Evolutionary conservation across 1,140 invertebrate species (phyloP), one percentile per base, ranked within the genome.

Genomic region (Ladona fulva): DNA sequence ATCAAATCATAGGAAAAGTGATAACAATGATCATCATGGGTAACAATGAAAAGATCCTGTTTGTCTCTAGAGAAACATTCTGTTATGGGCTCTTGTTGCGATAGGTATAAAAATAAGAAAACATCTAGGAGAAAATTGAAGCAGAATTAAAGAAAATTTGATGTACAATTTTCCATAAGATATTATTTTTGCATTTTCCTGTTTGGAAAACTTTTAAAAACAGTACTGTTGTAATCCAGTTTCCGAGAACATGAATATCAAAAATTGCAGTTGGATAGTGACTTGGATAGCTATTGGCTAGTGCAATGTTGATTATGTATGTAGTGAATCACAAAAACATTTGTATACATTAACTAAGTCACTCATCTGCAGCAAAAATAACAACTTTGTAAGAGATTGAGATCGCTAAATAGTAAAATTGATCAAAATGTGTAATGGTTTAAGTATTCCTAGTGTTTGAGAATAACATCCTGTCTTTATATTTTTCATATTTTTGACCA

Each of bases 101-200:
- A 66, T 66, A 66, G 52, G n/a, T 6, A 12, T 66, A 19, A 66
- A 66, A 66, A 19, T 66, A 19, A 66, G 14, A 66, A 22, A 66
- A 16, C n/a, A 66, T 6, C n/a, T 66, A 66, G 29, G 29, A 37
- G 52, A 66, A 66, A 66, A 66, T 22, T 66, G 12, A 66, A 12
- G 52, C n/a, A 66, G 14, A 12, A 66, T 66, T 16, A 66, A 66
- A 6, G 14, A 22, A 22, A 66, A 66, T 66, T 16, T 16, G n/a
- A 66, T 66, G n/a, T 66, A 66, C 52, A 66, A 66, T 66, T 66
- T 37, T 66, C 52, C 52, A 66, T 66, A 66, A 66, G 52, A 66
- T 66, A 6, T 66, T 66, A 66, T 66, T 66, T 66, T 66, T 66
- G 52, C 52, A 66, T 66, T 66, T 66, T 22, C 52, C 14, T 19